Percentiles rank a stretch among this genome's conserved stretches.
Conservation (phyloP, 2,888 invertebrate species). For the Metacarcinus magister region DNA sequence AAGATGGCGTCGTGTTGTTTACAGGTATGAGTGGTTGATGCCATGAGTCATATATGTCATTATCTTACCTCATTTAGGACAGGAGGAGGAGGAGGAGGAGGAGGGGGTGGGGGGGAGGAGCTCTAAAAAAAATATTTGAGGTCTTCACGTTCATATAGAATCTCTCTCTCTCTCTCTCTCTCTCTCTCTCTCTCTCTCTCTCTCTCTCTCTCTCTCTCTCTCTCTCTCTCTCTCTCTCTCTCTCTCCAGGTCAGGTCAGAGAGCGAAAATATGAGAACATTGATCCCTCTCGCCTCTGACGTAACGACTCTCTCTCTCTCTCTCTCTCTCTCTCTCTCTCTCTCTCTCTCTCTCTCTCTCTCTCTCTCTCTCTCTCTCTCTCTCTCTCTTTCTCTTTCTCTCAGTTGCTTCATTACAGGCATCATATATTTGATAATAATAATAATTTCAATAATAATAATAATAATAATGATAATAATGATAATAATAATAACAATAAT, state of each 20-base stretch:
- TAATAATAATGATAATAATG: no score
- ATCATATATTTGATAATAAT: no score
- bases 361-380: slow-evolving; percentile 46
- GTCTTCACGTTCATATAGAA: neutral
- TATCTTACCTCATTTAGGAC: neutral
- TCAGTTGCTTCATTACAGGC: no score
- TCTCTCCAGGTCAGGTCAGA: slow-evolving; percentile 48
- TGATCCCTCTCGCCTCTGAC: slow-evolving; percentile 51
- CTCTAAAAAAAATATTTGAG: neutral
- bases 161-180: neutral
- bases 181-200: slow-evolving; percentile 56
- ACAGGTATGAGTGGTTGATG: neutral
- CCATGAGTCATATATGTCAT: neutral
- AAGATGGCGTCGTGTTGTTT: neutral
- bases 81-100: slow-evolving; percentile 12
- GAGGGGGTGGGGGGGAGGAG: neutral
- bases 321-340: slow-evolving; percentile 59
- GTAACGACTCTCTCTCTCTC: slow-evolving; percentile 46
- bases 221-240: slow-evolving; percentile 62
- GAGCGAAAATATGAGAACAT: slow-evolving; percentile 41
- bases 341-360: slow-evolving; percentile 63
- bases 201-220: slow-evolving; percentile 61
- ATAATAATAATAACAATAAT: no score
- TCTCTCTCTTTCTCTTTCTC: slow-evolving; percentile 20
- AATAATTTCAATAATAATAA: no score